Percentiles rank a stretch among this genome's conserved stretches.
phyloP scores from a whole-genome alignment of 2,888 invertebrate species.

The Limenitis camilla region DNA sequence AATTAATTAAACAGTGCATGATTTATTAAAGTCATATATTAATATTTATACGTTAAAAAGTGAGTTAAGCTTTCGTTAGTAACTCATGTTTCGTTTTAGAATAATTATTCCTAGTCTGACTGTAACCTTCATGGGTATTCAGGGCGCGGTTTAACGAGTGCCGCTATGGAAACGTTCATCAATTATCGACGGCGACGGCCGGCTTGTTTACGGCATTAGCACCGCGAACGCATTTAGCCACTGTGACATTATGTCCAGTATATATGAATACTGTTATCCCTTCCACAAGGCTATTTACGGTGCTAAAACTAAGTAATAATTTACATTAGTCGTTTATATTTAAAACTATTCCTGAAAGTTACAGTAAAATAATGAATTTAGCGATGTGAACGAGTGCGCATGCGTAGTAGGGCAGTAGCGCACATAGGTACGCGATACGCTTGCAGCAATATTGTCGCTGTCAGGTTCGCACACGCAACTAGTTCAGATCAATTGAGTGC shows the following conservation, averaged over 20 bases:
- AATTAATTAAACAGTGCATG: too few relatives aligned
- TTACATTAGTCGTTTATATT: slow-evolving; percentile 9
- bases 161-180: slow-evolving; percentile 67
- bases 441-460: slow-evolving; percentile 41
- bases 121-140: slow-evolving; percentile 62
- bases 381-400: slow-evolving; percentile 20
- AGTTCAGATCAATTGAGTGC: slow-evolving; percentile 67
- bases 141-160: slow-evolving; percentile 70
- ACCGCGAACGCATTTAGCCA: slow-evolving; percentile 67
- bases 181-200: slow-evolving; percentile 68
- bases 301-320: slow-evolving; percentile 19
- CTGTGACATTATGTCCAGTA: slow-evolving; percentile 37
- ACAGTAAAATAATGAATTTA: slow-evolving; percentile 12
- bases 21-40: too few relatives aligned
- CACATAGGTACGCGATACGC: slow-evolving; percentile 31
- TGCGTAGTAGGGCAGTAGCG: slow-evolving; percentile 24
- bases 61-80: slow-evolving; percentile 1
- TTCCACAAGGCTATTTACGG: slow-evolving; percentile 11
- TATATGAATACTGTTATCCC: slow-evolving; percentile 14
- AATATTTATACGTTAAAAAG: not conserved
- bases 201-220: slow-evolving; percentile 66
- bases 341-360: not conserved
- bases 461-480: slow-evolving; percentile 64
- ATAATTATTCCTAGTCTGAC: slow-evolving; percentile 38
- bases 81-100: not conserved